Conservation (phyloP, 2,113 vertebrate genomes). For the Cryptoleucopteryx plumbea region DNA sequence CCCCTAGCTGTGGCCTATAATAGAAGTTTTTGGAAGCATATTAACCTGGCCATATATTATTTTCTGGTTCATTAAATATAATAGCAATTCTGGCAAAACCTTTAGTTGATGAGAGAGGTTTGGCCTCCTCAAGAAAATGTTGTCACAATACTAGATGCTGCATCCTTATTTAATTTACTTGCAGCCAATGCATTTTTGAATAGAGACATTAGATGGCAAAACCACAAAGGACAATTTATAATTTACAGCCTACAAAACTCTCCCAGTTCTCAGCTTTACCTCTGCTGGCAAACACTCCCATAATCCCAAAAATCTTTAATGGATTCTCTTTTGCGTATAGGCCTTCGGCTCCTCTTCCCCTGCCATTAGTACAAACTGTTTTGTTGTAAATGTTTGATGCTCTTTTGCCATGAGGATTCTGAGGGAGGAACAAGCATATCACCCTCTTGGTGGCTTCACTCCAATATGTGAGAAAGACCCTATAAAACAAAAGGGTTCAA, state of each 20-base stretch:
- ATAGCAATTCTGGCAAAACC: slow-evolving; percentile 40
- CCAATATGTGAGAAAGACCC: background rate
- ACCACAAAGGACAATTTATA: background rate
- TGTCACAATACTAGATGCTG: background rate
- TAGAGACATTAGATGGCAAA: background rate
- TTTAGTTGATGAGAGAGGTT: slow-evolving; percentile 11
- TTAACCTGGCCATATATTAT: slow-evolving; percentile 19
- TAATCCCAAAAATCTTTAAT: background rate
- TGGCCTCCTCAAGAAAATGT: background rate
- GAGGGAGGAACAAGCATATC: background rate
- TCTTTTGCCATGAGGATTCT: background rate
- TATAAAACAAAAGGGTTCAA: background rate
- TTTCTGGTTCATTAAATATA: slow-evolving; percentile 57
- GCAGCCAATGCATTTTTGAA: background rate
- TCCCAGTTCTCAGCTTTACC: background rate
- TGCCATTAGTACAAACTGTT: background rate
- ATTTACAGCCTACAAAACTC: background rate
- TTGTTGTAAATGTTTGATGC: background rate
- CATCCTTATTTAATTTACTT: slow-evolving; percentile 9
- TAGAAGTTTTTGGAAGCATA: slow-evolving; percentile 25
- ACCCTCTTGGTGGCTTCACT: background rate
- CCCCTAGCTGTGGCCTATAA: background rate
- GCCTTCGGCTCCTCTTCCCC: background rate
- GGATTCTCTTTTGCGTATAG: background rate
- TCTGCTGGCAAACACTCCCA: background rate